A percentile compares a stretch with the other conserved stretches of the same genome.
These are phyloP conservation scores for Octomys mimax DNA, from an alignment of 2,797 vertebrate species.

Conservation along the genomic window DNA sequence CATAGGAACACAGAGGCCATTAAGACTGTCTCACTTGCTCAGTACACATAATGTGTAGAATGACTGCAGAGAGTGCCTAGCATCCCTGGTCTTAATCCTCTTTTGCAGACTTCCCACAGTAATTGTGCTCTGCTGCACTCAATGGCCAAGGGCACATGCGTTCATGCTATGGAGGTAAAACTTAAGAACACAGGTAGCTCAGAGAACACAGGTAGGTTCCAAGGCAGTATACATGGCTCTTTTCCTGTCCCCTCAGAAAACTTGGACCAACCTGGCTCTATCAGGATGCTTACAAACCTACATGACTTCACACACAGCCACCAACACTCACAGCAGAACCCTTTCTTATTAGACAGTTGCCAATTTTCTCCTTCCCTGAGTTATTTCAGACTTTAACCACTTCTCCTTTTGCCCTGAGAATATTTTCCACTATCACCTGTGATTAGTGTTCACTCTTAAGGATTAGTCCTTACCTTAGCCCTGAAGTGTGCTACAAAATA, in stretches of 20 bases:
- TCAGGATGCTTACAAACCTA: neutral
- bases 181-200: neutral
- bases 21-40: neutral
- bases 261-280: neutral
- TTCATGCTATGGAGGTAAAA: neutral
- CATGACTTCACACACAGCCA: neutral
- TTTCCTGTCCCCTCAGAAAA: neutral
- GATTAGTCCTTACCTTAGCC: neutral
- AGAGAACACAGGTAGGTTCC: neutral
- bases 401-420: neutral
- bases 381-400: neutral
- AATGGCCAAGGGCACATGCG: neutral
- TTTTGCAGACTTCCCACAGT: neutral
- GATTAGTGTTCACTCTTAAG: neutral
- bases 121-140: neutral
- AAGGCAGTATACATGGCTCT: neutral
- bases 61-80: too few species aligned
- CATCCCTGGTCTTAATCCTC: neutral
- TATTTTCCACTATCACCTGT: neutral
- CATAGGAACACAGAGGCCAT: neutral
- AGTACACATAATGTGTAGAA: neutral
- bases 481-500: neutral
- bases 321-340: neutral
- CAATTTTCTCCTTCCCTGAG: neutral
- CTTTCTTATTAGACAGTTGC: neutral